Evolutionary conservation across 2,797 vertebrate genomes (phyloP), one percentile per base, ranked within the genome.

Genomic region (Halcyon smyrnensis): DNA sequence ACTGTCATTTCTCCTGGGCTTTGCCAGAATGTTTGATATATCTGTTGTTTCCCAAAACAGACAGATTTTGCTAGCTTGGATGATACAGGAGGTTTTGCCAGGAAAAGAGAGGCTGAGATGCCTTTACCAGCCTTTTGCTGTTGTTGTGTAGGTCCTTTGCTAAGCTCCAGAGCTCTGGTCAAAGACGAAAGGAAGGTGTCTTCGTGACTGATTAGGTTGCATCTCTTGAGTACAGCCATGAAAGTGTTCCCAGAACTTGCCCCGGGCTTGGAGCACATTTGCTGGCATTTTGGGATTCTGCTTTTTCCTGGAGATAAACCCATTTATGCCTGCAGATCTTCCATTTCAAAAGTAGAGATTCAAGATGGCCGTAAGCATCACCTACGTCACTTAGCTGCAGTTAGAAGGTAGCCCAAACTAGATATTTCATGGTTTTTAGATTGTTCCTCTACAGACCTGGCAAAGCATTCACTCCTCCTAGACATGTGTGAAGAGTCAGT

Each of bases 1-100:
- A 81, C 54, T 96, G 91, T 91, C 79, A 89, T 91, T 93, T 89
- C 62, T 89, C 54, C 83, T 46, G 68, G 62, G 60, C 89, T 89
- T 92, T 91, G 84, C 89, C 79, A 93, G 79, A 59, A 67, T 43
- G 23, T 83, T 80, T 83, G 84, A 74, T 79, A 16, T 25, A 82
- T n/a, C 70, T 0, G 15, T 82, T 84, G 79, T 90, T 95, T 84
- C 67, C 76, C 82, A 51, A 84, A 92, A 51, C 75, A 88, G 51
- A 50, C 46, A 46, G 64, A 87, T 85, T 87, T 79, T 86, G 43
- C 85, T 73, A 65, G 68, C 64, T 89, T 28, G 46, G 46, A 53
- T 51, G 76, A 70, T 59, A 50, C 34, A 53, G 70, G 39, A 88
- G 19, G 34, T 93, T 84, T 77, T 92, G 81, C 78, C 71, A 84